Evolutionary conservation across 2,888 invertebrate species (phyloP), one percentile per base, ranked within the genome.

Genomic region (Meliscaeva auricollis): DNA sequence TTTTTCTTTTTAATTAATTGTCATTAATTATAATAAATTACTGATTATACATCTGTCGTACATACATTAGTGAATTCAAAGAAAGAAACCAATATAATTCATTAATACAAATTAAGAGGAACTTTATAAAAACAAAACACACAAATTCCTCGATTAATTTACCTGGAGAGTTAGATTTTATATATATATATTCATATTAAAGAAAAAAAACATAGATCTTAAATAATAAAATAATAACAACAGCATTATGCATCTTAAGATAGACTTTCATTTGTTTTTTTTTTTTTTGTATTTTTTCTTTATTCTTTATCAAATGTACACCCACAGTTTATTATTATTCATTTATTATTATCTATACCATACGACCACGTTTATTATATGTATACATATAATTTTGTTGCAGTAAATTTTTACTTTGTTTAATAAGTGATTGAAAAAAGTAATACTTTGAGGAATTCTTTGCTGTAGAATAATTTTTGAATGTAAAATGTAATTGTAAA

Each of bases 401-500:
- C 79, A 48, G 79, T 78, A 68, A 52, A 54, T 41, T 75, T 70
- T 64, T 76, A 74, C 54, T 74, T 83, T 69, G 56, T 69, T 74
- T 50, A 77, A 48, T 62, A 48, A 79, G 64, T 75, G 58, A 58
- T 79, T 70, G 30, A 54, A 32, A 50, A 78, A 60, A 46, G 54
- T 75, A 20, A 35, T 58, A 50, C 64, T 66, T 64, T 73, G 64
- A 66, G 64, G 58, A 84, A 80, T 79, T 80, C 84, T 80, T 73
- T 84, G 74, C 46, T 70, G 64, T 84, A 80, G 80, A 66, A 75
- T 80, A 84, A 80, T 80, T 84, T 78, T 80, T 79, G 80, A 85
- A 75, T 84, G 64, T 84, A 84, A 79, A 79, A 69, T 85, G 82
- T 72, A 80, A 72, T 70, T 84, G 84, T 85, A 85, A 85, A 85